A percentile compares a stretch with the other conserved stretches of the same genome.
Evolutionary conservation across 2,888 invertebrate species (phyloP).

Genomic region (Bellardia bayeri): DNA sequence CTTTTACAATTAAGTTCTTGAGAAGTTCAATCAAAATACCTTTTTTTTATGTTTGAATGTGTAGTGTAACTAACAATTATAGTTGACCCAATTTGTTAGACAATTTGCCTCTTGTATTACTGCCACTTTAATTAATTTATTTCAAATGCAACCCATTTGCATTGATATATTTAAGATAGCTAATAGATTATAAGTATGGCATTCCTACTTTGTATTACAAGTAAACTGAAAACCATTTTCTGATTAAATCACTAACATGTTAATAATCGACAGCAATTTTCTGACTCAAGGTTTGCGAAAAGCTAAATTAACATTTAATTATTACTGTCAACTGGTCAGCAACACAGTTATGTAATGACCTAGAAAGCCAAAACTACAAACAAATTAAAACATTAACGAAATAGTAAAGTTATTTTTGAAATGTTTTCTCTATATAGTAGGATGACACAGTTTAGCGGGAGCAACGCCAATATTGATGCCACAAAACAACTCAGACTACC

Average conservation of each 20-base stretch:
- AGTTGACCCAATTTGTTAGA: no score
- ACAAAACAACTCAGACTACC: no score
- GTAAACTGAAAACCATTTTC: background rate
- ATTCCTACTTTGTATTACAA: background rate
- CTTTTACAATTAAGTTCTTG: no score
- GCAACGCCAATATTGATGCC: no score
- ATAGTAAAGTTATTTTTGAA: slow-evolving; percentile 31
- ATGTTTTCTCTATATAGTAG: no score
- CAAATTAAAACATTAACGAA: slow-evolving; percentile 22
- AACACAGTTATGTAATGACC: slow-evolving; percentile 30
- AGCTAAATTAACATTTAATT: slow-evolving; percentile 43
- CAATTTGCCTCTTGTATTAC: no score
- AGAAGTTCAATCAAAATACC: no score
- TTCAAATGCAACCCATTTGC: no score
- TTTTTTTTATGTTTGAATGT: no score
- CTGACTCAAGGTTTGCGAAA: slow-evolving; percentile 29
- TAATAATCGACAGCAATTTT: background rate
- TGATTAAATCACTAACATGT: background rate
- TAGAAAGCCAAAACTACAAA: slow-evolving; percentile 18
- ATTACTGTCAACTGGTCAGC: background rate
- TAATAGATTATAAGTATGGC: background rate
- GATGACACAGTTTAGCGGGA: no score
- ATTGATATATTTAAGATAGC: background rate
- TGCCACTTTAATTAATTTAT: no score
- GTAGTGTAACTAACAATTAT: no score